phyloP scores from a whole-genome alignment of 2,113 vertebrate species.

The Phaethon lepturus region DNA sequence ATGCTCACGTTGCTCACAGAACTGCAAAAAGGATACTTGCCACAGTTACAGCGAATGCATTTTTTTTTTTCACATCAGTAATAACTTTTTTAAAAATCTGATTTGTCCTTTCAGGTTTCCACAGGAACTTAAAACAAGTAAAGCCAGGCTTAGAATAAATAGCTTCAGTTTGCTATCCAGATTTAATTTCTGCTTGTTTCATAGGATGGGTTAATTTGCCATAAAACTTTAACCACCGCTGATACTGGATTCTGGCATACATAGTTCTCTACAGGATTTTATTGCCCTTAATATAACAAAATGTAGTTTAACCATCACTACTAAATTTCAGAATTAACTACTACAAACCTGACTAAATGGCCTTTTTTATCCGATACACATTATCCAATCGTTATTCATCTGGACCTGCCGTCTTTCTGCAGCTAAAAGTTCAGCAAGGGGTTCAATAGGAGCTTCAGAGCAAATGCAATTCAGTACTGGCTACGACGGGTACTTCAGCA shows the following conservation, averaged over 20 bases:
- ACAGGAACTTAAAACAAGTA: neutral
- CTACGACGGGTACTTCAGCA: neutral
- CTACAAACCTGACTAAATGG: neutral
- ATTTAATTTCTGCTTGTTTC: conserved; percentile 21
- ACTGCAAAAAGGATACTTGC: neutral
- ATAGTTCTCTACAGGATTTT: neutral
- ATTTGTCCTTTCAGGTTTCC: neutral
- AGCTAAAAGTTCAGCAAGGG: neutral
- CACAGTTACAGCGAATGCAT: neutral
- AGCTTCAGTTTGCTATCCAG: neutral
- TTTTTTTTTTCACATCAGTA: neutral
- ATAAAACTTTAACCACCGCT: conserved; percentile 30
- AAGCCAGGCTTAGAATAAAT: neutral
- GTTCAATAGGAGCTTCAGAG: neutral
- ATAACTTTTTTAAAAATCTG: neutral
- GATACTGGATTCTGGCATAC: neutral
- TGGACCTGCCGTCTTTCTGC: neutral
- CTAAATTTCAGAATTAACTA: conserved; percentile 52
- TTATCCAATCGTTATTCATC: neutral
- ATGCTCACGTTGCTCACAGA: neutral
- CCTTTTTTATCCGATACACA: conserved; percentile 25
- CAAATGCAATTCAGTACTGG: neutral
- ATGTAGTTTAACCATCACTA: conserved; percentile 31
- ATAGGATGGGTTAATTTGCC: neutral
- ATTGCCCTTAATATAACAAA: conserved; percentile 20